Evolutionary conservation across 2,113 vertebrate genomes (phyloP), one percentile per base, ranked within the genome.

Genomic region (Lagenorhynchus albirostris): DNA sequence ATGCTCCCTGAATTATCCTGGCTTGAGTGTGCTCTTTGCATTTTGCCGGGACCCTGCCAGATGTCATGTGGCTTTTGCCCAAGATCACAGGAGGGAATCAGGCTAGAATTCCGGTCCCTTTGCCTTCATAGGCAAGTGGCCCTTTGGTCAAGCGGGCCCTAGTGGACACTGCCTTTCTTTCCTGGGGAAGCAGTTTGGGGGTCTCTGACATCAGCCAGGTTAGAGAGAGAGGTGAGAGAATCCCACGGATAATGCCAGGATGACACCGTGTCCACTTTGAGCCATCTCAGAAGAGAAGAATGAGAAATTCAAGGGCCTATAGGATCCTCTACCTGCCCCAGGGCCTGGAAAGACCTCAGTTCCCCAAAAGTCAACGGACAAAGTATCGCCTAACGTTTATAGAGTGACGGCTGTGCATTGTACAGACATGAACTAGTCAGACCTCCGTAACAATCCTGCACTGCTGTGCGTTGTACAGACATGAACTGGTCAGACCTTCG

Each of bases 401-500:
- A 68, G 74, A 25, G 12, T 4, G 10, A 23, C 11, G 0, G 4
- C 31, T 15, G 12, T 6, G 5, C 29, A 20, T n/a, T 14, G 14
- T 9, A 21, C 0, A 21, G 31, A 73, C 12, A 4, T 0, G 1
- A 65, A 44, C 60, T 38, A 5, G 6, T 41, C 11, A 13, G 29
- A 65, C 3, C 15, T 14, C 25, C 7, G 0, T 18, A 11, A 41
- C 1, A 7, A 20, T 9, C 80, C 25, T 70, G 14, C 21, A 12
- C 11, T 1, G 4, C 25, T 15, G 12, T 6, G 5, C 29, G 12
- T n/a, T 14, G 14, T 9, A 21, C 0, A 21, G 31, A 73, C 13
- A 4, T 0, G 1, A 65, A 44, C 60, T 38, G 4, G 6, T 41
- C 11, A 13, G 29, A 65, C 3, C 15, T 14, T 31, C 5, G 0